Percentiles rank a stretch among this genome's conserved stretches.
Conservation (phyloP, 2,797 vertebrate genomes). For the Acridotheres tristis region DNA sequence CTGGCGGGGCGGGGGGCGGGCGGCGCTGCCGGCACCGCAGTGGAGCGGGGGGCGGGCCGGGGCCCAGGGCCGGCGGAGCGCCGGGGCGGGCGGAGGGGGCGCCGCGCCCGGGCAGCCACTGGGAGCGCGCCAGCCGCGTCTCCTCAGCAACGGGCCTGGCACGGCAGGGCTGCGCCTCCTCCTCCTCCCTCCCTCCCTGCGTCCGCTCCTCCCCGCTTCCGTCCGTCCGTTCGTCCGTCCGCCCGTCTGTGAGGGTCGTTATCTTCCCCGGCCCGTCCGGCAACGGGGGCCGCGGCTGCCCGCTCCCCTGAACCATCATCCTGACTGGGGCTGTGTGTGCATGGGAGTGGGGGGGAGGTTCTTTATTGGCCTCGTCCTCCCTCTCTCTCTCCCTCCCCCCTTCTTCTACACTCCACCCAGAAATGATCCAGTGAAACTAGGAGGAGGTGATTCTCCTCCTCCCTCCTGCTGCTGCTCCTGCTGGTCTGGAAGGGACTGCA, state of each 20-base stretch:
- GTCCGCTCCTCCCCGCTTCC: not conserved
- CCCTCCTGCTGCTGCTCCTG: conserved; percentile 53
- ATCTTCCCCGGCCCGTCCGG: not conserved
- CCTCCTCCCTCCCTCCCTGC: not conserved
- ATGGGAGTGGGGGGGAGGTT: not conserved
- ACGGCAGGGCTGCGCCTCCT: conserved; percentile 21
- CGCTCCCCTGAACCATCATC: not conserved
- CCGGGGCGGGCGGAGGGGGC: not conserved
- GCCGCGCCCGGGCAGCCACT: not conserved
- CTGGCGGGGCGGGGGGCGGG: not conserved
- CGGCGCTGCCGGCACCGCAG: not conserved
- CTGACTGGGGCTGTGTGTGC: not conserved
- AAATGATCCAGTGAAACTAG: conserved; percentile 66
- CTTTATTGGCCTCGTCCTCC: conserved; percentile 6
- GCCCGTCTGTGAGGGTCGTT: not conserved
- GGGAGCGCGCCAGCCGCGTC: conserved; percentile 31
- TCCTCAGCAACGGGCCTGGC: conserved; percentile 62
- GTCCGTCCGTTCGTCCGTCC: not conserved
- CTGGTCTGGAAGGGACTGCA: conserved; percentile 62
- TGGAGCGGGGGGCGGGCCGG: not conserved
- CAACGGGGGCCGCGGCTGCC: not conserved
- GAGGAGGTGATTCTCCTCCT: conserved; percentile 58
- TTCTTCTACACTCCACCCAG: conserved; percentile 66
- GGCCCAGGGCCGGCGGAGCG: not conserved
- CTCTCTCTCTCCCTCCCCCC: not conserved